Evolutionary conservation across 2,113 vertebrate genomes (phyloP).

Genomic region (Fregata magnificens): DNA sequence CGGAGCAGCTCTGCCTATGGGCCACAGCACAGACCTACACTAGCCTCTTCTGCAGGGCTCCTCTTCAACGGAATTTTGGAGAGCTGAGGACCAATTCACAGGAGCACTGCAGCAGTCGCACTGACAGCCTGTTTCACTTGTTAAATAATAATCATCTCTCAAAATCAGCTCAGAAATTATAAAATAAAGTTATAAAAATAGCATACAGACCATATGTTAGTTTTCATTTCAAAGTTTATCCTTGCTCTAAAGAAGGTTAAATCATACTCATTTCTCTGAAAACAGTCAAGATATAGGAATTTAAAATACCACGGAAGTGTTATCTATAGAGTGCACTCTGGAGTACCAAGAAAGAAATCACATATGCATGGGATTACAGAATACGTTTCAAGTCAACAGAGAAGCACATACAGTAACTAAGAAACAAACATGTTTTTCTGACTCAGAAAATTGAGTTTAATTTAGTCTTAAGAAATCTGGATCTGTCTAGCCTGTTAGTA

Average conservation of each 20-base stretch:
- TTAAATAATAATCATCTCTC: conserved; percentile 57
- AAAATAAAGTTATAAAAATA: conserved; percentile 67
- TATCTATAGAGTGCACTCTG: conserved; percentile 65
- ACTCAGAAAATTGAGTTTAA: conserved; percentile 56
- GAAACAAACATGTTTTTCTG: conserved; percentile 64
- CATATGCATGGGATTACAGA: conserved; percentile 65
- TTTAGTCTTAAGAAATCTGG: conserved; percentile 31
- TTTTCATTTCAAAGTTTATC: conserved; percentile 71
- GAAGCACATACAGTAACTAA: conserved; percentile 54
- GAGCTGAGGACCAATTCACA: background rate
- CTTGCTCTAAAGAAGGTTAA: conserved; percentile 68
- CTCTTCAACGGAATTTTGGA: background rate
- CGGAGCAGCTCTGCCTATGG: background rate
- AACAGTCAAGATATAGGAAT: conserved; percentile 68
- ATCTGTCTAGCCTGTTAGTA: background rate
- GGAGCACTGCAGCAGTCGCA: background rate
- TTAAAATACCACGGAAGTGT: conserved; percentile 68
- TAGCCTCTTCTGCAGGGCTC: background rate
- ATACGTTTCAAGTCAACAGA: conserved; percentile 63
- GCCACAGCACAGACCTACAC: background rate
- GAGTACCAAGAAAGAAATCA: conserved; percentile 62
- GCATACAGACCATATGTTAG: conserved; percentile 64
- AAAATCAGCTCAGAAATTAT: conserved; percentile 56
- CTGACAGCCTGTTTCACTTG: conserved; percentile 15
- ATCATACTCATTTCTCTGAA: conserved; percentile 66